Percentiles rank a stretch among this genome's conserved stretches.
Conservation (phyloP, 2,888 invertebrate species). For the Pristionchus arcanus region DNA sequence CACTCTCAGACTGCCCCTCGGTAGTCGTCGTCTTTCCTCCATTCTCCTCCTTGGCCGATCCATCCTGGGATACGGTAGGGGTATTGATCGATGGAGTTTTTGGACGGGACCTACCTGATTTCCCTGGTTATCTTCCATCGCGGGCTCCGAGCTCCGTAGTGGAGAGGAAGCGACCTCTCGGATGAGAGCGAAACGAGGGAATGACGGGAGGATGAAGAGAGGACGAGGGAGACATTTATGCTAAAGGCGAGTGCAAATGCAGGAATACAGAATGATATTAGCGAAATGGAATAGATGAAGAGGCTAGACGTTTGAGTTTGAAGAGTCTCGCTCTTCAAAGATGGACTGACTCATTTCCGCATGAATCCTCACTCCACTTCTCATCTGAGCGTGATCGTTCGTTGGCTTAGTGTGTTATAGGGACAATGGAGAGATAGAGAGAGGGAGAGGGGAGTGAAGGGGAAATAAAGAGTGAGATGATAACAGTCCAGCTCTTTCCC, state of each 20-base stretch:
- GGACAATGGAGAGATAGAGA: background rate
- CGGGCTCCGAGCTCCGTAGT: background rate
- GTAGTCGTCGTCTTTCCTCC: conserved; percentile 2
- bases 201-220: background rate
- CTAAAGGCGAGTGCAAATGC: background rate
- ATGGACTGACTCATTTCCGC: background rate
- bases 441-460: background rate
- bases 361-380: background rate
- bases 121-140: conserved; percentile 2
- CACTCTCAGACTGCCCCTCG: conserved; percentile 18
- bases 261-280: no score
- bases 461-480: conserved; percentile 24
- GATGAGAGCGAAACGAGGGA: background rate
- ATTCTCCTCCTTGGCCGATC: background rate
- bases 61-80: conserved; percentile 17
- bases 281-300: no score
- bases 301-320: background rate
- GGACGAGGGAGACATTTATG: background rate
- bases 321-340: background rate
- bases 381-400: background rate
- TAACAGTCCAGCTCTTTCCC: conserved; percentile 12
- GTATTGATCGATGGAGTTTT: background rate
- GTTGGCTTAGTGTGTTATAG: background rate
- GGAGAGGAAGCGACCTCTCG: conserved; percentile 12
- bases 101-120: background rate